Evolutionary conservation across 2,888 invertebrate genomes (phyloP).

Genomic region (Gandaritis pyraliata): DNA sequence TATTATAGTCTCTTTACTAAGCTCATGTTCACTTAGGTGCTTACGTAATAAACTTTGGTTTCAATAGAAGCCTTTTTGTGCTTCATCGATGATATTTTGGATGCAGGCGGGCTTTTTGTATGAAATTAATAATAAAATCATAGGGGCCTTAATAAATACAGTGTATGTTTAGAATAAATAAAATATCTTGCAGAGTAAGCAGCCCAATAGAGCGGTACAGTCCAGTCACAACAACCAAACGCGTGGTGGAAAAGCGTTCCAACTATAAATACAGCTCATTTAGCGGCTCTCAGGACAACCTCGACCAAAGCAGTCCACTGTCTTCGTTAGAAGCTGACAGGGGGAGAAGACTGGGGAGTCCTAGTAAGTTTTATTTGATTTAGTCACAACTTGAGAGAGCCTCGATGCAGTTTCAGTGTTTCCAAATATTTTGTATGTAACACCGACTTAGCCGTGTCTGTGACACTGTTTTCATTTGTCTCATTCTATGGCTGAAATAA

Average conservation of each 20-base stretch:
- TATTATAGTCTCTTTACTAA: background rate
- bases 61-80: constrained; percentile 1
- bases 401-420: no score
- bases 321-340: constrained; percentile 74
- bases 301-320: constrained; percentile 72
- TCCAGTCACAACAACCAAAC: constrained; percentile 74
- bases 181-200: constrained; percentile 58
- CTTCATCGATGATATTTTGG: constrained; percentile 17
- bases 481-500: no score
- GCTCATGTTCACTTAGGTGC: background rate
- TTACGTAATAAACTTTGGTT: background rate
- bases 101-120: background rate
- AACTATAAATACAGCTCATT: constrained; percentile 79
- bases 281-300: constrained; percentile 76
- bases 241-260: constrained; percentile 75
- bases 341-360: constrained; percentile 72
- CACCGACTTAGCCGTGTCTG: no score
- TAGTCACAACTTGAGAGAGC: background rate
- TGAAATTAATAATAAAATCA: no score
- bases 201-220: constrained; percentile 76
- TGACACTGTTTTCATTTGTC: no score
- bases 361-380: constrained; percentile 58
- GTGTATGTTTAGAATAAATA: no score
- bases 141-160: no score
- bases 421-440: no score